Evolutionary conservation across 2,888 invertebrate genomes (phyloP), one percentile per base, ranked within the genome.

Genomic region (Idaea aversata): DNA sequence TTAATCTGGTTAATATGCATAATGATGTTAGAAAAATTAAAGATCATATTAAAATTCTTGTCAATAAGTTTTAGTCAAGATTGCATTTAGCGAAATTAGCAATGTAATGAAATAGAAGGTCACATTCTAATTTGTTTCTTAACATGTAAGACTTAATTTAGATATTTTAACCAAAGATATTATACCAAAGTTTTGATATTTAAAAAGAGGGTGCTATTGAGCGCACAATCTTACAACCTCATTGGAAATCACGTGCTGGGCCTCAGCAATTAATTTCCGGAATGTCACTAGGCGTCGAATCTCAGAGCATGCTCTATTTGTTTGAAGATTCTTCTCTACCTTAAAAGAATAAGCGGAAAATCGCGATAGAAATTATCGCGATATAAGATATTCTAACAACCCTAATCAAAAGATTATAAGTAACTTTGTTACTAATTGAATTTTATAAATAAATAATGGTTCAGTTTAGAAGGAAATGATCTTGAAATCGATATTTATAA

Each of bases 1-100:
- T 47, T 47, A 67, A 71, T 69, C 71, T 69, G 70, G 71, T 75
- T 73, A 67, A 72, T 68, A 65, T 68, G 61, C 60, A 58, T 66
- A 66, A 68, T 66, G 63, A 66, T 66, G 7, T 4, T 47, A 13
- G 13, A 13, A 47, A 47, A 47, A 47, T 13, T 47, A 47, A 47
- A 47, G 47, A 47, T 10, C 47, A 4, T 7, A 47, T 7, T 47
- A 47, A 47, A 47, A 47, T 10, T 47, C 47, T 47, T 47, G 47
- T 13, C 13, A 7, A 13, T 13, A 5, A 13, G 7, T 47, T 47
- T 47, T 47, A 47, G 13, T 47, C 7, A 10, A 5, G 6, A 47
- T 47, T 47, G 47, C 47, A 47, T 47, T 47, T 10, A 10, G 47
- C 5, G 36, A 36, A 36, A 36, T 10, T 10, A 47, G 47, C 47